Evolutionary conservation across 2,113 vertebrate genomes (phyloP).

Genomic region (Uropsilus gracilis): DNA sequence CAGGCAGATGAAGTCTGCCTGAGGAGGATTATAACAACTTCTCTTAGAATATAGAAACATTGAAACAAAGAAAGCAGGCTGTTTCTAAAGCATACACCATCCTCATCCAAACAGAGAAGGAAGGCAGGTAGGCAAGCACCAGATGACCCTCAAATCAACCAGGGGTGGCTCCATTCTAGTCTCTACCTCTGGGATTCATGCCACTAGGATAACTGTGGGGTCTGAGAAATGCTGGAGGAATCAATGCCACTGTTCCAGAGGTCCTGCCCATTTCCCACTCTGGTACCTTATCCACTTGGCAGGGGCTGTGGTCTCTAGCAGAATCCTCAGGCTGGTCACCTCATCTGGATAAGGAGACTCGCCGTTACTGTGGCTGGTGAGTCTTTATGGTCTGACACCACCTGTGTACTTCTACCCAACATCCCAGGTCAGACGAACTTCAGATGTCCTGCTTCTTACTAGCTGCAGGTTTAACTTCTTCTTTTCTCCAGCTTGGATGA

Average conservation of each 20-base stretch:
- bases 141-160: not conserved
- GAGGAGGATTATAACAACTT: not conserved
- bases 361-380: not conserved
- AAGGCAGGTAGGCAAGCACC: not conserved
- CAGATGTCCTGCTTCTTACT: not conserved
- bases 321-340: too few relatives aligned
- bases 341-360: not conserved
- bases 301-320: not conserved
- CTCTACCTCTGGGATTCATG: not conserved
- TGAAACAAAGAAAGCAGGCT: not conserved
- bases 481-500: slow-evolving; percentile 15
- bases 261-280: not conserved
- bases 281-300: not conserved
- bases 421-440: not conserved
- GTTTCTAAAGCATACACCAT: not conserved
- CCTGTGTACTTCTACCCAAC: not conserved
- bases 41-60: too few relatives aligned
- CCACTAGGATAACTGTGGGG: not conserved
- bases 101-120: not conserved
- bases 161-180: not conserved
- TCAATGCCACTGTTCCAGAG: not conserved
- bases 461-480: not conserved
- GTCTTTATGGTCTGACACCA: not conserved
- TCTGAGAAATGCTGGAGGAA: not conserved
- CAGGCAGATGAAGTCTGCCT: not conserved